Evolutionary conservation across 2,113 vertebrate genomes (phyloP).

Genomic region (Zosterops pallidus): DNA sequence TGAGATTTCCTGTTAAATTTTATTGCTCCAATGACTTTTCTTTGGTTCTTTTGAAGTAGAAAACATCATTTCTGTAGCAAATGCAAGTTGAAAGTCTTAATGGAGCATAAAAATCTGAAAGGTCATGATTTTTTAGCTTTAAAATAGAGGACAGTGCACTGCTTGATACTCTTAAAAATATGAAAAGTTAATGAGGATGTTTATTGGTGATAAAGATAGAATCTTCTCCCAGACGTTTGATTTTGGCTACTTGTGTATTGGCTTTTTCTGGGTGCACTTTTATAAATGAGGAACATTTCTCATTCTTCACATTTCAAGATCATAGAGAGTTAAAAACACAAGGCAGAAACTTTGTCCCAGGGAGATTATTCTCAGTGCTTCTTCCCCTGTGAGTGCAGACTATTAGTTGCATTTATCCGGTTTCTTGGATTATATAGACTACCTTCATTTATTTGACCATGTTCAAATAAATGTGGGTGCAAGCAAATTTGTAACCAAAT

Average conservation of each 20-base stretch:
- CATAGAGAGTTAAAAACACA: neutral
- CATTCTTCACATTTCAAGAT: neutral
- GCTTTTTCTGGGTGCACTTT: neutral
- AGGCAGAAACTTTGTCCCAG: neutral
- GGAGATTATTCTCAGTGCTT: neutral
- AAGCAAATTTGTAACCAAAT: neutral
- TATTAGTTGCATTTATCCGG: neutral
- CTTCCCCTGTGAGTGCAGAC: neutral
- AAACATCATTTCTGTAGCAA: constrained; percentile 31
- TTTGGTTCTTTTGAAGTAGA: constrained; percentile 50
- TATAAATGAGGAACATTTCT: neutral
- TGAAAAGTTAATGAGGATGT: neutral
- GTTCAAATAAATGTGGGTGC: neutral
- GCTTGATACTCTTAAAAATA: constrained; percentile 14
- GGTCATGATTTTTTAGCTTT: constrained; percentile 18
- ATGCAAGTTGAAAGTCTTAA: neutral
- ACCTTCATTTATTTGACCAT: neutral
- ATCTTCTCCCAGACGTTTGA: neutral
- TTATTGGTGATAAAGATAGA: neutral
- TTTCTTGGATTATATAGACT: neutral
- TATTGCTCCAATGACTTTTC: constrained; percentile 4
- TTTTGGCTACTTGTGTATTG: neutral
- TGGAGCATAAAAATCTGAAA: constrained; percentile 29
- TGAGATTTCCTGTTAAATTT: neutral
- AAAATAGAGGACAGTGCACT: neutral